These are phyloP conservation scores for Lithophane semibrunnea DNA, from an alignment of 2,888 invertebrate genomes.

Conservation along the genomic window DNA sequence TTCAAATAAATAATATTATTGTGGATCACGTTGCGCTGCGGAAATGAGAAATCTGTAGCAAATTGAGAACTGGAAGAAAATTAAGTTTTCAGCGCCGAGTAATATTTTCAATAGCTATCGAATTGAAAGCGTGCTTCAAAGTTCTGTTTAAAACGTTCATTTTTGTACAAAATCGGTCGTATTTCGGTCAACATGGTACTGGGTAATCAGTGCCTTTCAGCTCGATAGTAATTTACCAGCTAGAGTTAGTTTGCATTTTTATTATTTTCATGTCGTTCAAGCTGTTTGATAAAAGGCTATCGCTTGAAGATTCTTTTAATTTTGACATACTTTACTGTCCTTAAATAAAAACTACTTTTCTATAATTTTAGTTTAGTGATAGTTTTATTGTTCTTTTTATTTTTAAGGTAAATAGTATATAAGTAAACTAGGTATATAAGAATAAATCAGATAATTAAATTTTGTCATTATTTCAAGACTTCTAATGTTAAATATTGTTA, in stretches of 20 bases:
- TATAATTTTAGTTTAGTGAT: too few relatives aligned
- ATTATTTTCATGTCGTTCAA: background rate
- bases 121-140: constrained; percentile 20
- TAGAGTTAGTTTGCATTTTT: background rate
- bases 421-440: too few relatives aligned
- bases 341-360: too few relatives aligned
- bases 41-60: constrained; percentile 37
- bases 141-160: constrained; percentile 31
- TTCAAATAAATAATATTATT: constrained; percentile 9
- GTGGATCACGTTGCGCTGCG: constrained; percentile 17
- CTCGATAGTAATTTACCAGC: constrained; percentile 1
- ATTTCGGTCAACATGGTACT: background rate
- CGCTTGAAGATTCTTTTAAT: background rate
- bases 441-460: too few relatives aligned
- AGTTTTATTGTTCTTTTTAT: too few relatives aligned
- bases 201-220: constrained; percentile 33
- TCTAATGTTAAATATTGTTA: too few relatives aligned
- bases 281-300: background rate
- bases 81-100: constrained; percentile 6
- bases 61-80: constrained; percentile 22
- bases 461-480: too few relatives aligned
- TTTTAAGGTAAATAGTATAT: too few relatives aligned
- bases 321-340: background rate
- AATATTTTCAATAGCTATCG: constrained; percentile 39
- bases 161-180: constrained; percentile 23